phyloP scores from a whole-genome alignment of 2,888 invertebrate genomes.

The Quadroppia sp. region DNA sequence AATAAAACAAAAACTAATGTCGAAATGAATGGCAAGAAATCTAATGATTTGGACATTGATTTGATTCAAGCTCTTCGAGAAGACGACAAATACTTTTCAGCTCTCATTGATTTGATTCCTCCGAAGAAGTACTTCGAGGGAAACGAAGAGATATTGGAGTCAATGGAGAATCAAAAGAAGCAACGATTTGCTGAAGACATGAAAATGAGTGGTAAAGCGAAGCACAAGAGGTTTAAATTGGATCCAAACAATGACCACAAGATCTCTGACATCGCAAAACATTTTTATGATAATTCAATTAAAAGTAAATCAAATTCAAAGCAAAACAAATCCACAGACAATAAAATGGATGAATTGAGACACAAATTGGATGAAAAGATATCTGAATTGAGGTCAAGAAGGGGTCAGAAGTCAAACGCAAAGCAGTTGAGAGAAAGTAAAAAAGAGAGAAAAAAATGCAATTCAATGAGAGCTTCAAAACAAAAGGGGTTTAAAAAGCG shows the following conservation, averaged over 20 bases:
- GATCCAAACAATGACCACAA: slow-evolving; percentile 29
- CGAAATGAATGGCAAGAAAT: background rate
- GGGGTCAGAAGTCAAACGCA: slow-evolving; percentile 8
- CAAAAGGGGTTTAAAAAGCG: slow-evolving; percentile 13
- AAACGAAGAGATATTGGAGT: slow-evolving; percentile 37
- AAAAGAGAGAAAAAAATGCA: slow-evolving; percentile 13
- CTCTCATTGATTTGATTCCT: slow-evolving; percentile 41
- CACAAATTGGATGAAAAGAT: slow-evolving; percentile 38
- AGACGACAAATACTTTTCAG: slow-evolving; percentile 30
- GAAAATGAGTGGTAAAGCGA: slow-evolving; percentile 26
- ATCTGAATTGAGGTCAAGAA: slow-evolving; percentile 7
- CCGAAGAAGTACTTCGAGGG: slow-evolving; percentile 39
- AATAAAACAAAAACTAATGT: background rate
- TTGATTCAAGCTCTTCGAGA: background rate
- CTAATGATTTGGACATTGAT: background rate
- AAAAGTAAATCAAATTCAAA: background rate
- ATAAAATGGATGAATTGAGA: slow-evolving; percentile 40
- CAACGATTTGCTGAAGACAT: slow-evolving; percentile 11
- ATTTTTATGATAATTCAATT: slow-evolving; percentile 6
- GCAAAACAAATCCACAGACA: slow-evolving; percentile 34
- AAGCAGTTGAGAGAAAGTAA: slow-evolving; percentile 11
- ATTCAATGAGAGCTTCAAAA: slow-evolving; percentile 15
- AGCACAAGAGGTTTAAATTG: slow-evolving; percentile 39
- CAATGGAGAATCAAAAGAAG: slow-evolving; percentile 34
- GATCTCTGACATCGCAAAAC: slow-evolving; percentile 36